Base-by-base conservation (phyloP, 2,797 vertebrate genomes). In the Macroramphosus scolopax region DNA sequence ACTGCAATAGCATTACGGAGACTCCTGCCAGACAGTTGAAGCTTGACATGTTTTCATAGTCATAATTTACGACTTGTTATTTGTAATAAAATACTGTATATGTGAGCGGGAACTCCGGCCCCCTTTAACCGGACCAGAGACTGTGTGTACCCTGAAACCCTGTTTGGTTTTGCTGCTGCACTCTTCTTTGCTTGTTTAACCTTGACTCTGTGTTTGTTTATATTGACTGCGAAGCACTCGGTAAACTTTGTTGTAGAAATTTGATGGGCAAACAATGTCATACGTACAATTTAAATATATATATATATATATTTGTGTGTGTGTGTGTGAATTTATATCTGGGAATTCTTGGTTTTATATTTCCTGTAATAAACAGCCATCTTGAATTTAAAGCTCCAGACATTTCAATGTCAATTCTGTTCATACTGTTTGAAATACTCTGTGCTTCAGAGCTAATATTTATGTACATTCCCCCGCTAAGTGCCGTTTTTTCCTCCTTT, bases 161-260 rank as follows among this genome's bases (percentile, higher is more conserved):
- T 14, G 22, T 53, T 51, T 61, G 39, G 12, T 51, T 61, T 47
- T 32, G 35, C 35, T 6, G 4, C 25, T 35, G 38, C 51, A 42
- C 39, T 40, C 39, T 4, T 37, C 50, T 59, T 25, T 64, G 35
- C 30, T 39, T 56, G 10, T 49, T 12, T 41, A 44, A 49, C 59
- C 43, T 40, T 55, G 17, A 38, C 12, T 34, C 16, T 50, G 1
- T 14, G n/a, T 64, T 57, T 58, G 43, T 57, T 43, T 51, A 20
- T 50, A 56, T 34, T 40, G 42, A 57, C 38, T 60, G 45, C 26
- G 18, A 20, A 26, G 38, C 37, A 41, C 26, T 45, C 41, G 56
- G 44, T 47, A 44, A 61, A 59, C 36, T 42, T 48, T 52, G 15
- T 14, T 25, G 30, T 57, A 51, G 29, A 49, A 18, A 45, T 36